Evolutionary conservation across 2,888 invertebrate species (phyloP).

Genomic region (Drosophila lutescens): DNA sequence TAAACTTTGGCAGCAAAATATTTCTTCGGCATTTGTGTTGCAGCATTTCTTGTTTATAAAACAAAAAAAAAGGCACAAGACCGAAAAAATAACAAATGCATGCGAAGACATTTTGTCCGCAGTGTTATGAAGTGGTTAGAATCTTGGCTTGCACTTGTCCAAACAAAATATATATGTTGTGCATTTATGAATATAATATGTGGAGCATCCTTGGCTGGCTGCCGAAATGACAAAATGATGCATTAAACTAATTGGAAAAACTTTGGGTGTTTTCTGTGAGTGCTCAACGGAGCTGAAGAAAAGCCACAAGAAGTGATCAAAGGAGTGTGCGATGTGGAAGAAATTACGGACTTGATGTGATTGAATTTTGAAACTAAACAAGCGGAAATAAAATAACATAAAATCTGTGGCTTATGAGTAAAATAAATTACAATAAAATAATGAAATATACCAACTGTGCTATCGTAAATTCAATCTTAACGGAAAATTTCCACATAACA

Average conservation of each 20-base stretch:
- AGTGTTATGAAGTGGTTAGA: slow-evolving; percentile 57
- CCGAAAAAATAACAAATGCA: slow-evolving; percentile 29
- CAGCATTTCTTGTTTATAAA: slow-evolving; percentile 46
- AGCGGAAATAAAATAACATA: not conserved
- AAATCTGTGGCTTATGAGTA: not conserved
- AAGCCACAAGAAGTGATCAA: slow-evolving; percentile 11
- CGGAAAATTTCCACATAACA: not conserved
- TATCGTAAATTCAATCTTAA: slow-evolving; percentile 6
- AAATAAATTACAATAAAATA: not conserved
- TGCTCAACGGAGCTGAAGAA: slow-evolving; percentile 9
- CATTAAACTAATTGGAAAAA: slow-evolving; percentile 65
- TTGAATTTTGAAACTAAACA: not conserved
- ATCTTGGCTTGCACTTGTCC: slow-evolving; percentile 53
- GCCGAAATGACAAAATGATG: slow-evolving; percentile 63
- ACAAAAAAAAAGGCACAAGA: slow-evolving; percentile 14
- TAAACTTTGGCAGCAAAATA: slow-evolving; percentile 54
- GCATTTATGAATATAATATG: slow-evolving; percentile 35
- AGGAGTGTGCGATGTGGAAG: slow-evolving; percentile 16
- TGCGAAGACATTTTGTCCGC: slow-evolving; percentile 42
- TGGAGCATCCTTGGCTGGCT: slow-evolving; percentile 49
- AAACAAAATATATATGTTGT: slow-evolving; percentile 23
- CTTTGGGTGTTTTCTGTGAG: slow-evolving; percentile 20
- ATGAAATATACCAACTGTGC: not conserved
- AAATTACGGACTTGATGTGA: slow-evolving; percentile 1
- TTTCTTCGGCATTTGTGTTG: slow-evolving; percentile 22